Percentiles rank a stretch among this genome's conserved stretches.
Evolutionary conservation across 2,797 vertebrate genomes (phyloP).

Genomic region (Babyrousa celebensis): DNA sequence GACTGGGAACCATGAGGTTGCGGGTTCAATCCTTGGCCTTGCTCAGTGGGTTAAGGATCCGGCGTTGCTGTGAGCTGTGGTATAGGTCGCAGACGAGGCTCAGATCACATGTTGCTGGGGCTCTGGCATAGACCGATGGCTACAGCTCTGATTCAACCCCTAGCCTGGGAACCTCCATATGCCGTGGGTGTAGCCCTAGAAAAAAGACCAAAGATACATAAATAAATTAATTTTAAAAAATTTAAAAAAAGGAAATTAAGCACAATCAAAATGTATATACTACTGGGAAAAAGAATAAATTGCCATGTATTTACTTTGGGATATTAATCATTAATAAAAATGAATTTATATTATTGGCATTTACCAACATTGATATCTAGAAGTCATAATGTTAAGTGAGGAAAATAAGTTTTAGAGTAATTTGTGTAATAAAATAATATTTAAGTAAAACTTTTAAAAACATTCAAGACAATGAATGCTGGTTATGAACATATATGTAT

Average conservation of each 20-base stretch:
- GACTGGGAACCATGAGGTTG: no score
- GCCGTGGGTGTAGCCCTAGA: no score
- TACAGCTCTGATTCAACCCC: no score
- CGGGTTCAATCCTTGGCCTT: no score
- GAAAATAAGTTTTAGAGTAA: constrained; percentile 2
- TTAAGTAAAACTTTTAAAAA: constrained; percentile 6
- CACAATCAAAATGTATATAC: background rate
- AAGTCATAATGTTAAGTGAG: background rate
- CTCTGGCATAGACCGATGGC: no score
- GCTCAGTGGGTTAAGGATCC: no score
- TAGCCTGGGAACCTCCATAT: no score
- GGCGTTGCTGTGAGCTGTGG: no score
- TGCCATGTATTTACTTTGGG: background rate
- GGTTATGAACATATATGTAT: constrained; percentile 5
- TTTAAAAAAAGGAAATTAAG: background rate
- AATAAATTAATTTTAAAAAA: no score
- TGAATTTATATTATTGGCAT: background rate
- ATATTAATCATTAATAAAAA: constrained; percentile 25
- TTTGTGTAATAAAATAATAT: background rate
- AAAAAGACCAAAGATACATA: no score
- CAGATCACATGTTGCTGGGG: no score
- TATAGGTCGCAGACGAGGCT: no score
- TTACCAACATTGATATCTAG: background rate
- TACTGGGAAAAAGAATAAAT: background rate
- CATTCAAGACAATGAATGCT: background rate